Base-by-base conservation (phyloP, 1,140 invertebrate genomes). In the Trissolcus basalis region DNA sequence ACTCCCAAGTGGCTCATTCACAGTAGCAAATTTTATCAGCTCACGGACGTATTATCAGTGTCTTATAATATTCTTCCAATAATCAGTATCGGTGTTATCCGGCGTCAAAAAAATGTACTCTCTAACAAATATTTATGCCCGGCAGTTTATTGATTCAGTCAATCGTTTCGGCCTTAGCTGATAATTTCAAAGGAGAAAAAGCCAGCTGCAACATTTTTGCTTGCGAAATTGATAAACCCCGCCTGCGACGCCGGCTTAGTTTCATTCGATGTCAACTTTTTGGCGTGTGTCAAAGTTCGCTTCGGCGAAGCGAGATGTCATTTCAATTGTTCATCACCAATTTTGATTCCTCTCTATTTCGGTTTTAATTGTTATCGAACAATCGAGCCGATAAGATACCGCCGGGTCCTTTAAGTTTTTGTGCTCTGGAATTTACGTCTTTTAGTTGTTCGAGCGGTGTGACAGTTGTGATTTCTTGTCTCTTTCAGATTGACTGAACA, bases 401-500 rank as follows among this genome's bases (percentile, higher is more conserved):
- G 36, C 36, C 9, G 36, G 36, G 36, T n/a, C 36, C 36, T 39
- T 39, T 27, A 6, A 27, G 19, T 27, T 27, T 27, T 27, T 27
- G 19, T 27, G 19, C 19, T 27, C 19, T 6, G 19, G 6, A 27
- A 3, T 27, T 27, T 27, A 3, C 19, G 6, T 27, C 6, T 27
- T 3, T n/a, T 39, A 39, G n/a, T 39, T n/a, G 36, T n/a, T 39
- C n/a, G n/a, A n/a, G 36, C 9, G 19, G 19, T 27, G 1, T 27
- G 19, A 27, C 36, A 39, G 36, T 39, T 35, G 36, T n/a, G 36
- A 8, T n/a, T 4, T n/a, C 3, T n/a, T 39, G 1, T 39, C n/a
- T 44, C 11, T 44, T 72, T 13, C 45, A 73, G 70, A 49, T 33
- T 61, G 59, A 72, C 0, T 41, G 7, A 60, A 54, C 44, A 91